These are phyloP conservation scores for Hassar affinis DNA, from an alignment of 2,113 vertebrate species.

Conservation along the genomic window DNA sequence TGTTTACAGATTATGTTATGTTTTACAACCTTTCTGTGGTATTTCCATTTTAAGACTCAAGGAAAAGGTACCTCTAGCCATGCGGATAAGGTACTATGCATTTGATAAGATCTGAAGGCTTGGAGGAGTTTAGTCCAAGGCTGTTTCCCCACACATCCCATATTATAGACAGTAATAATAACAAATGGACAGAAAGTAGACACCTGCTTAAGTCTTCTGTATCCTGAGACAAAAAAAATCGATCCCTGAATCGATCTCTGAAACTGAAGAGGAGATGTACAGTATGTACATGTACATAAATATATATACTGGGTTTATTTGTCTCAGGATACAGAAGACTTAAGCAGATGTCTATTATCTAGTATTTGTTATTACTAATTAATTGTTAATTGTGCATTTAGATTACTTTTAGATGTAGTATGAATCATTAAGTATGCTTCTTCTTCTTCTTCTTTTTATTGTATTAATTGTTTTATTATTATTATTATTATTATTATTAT, in stretches of 20 bases:
- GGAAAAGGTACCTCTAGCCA: background rate
- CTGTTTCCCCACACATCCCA: background rate
- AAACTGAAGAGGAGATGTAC: too few species aligned
- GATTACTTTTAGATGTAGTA: background rate
- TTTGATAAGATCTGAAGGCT: background rate
- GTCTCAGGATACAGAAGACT: too few species aligned
- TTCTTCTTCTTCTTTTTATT: background rate
- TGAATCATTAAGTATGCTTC: background rate
- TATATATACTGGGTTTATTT: too few species aligned
- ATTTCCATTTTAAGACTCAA: slow-evolving; percentile 16
- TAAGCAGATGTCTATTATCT: too few species aligned
- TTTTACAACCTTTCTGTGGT: background rate
- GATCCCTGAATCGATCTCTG: too few species aligned
- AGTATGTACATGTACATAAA: too few species aligned
- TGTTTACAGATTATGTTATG: background rate
- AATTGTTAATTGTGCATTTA: too few species aligned
- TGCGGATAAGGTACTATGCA: background rate
- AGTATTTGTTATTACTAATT: too few species aligned
- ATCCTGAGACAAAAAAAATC: background rate
- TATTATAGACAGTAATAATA: background rate
- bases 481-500: background rate
- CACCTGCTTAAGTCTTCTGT: background rate
- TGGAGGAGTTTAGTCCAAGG: too few species aligned
- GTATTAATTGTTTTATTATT: too few species aligned
- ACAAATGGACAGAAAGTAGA: background rate